Evolutionary conservation across 1,140 invertebrate genomes (phyloP), one percentile per base, ranked within the genome.

Genomic region (Bombus turneri): DNA sequence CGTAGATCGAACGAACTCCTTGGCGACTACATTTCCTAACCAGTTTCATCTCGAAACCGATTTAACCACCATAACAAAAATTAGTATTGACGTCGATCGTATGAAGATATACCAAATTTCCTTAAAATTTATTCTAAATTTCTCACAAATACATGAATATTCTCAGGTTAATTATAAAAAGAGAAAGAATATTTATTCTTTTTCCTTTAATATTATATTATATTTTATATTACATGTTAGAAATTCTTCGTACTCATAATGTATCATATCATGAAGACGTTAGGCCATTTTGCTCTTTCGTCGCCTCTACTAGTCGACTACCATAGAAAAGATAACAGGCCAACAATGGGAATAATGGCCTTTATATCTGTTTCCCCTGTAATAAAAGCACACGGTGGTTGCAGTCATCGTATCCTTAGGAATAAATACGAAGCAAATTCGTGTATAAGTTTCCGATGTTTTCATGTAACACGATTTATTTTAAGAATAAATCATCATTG

Each of bases 331-430:
- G 81, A 82, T 82, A 82, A 82, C 25, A n/a, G 25, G 34, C 34
- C 25, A 64, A 82, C 31, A 82, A 82, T 82, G 9, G 25, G n/a
- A 47, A 37, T 82, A 82, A 75, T 68, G 34, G 72, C 28, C 59
- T 43, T 66, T 66, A 47, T 64, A 66, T 75, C 39, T 47, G 80
- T 22, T 22, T 66, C 37, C 31, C 10, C 22, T 47, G 8, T 39
- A 82, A 66, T 75, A 75, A 75, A 39, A 75, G 10, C 4, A 1
- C 5, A 5, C 1, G 37, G 18, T 72, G 68, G 9, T 72, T 34
- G 31, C 25, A 39, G 34, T 71, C 12, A 31, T 15, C 10, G 22
- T 9, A 22, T 31, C 59, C 22, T 82, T 82, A 41, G 22, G 8
- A 12, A 15, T n/a, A 25, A 80, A 37, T 57, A 22, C 37, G 3